Evolutionary conservation across 2,888 invertebrate species (phyloP).

Genomic region (Leucophenga maculata): DNA sequence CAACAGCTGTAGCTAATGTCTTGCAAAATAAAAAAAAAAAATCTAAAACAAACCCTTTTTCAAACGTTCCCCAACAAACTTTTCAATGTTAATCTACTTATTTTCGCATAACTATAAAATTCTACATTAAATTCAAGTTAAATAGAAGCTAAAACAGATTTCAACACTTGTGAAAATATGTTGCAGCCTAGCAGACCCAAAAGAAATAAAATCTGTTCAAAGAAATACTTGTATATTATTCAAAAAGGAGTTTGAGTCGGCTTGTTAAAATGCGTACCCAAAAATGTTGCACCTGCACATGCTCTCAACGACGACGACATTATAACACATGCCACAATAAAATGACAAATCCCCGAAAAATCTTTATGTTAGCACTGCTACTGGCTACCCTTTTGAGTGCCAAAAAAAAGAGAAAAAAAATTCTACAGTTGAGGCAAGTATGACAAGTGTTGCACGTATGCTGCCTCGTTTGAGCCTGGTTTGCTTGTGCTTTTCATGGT

Average conservation of each 20-base stretch:
- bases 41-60: slow-evolving; percentile 38
- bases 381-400: slow-evolving; percentile 18
- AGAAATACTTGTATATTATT: slow-evolving; percentile 56
- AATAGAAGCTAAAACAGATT: slow-evolving; percentile 32
- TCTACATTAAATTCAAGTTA: slow-evolving; percentile 60
- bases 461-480: slow-evolving; percentile 13
- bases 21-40: neutral
- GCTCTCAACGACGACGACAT: slow-evolving; percentile 41
- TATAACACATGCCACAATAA: slow-evolving; percentile 61
- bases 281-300: slow-evolving; percentile 56
- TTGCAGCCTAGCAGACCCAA: slow-evolving; percentile 11
- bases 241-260: slow-evolving; percentile 50
- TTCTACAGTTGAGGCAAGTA: slow-evolving; percentile 48
- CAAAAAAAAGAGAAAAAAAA: neutral
- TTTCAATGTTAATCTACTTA: slow-evolving; percentile 50
- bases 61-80: slow-evolving; percentile 41
- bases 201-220: slow-evolving; percentile 20
- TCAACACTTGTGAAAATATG: slow-evolving; percentile 55
- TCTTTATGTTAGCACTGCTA: slow-evolving; percentile 43
- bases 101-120: slow-evolving; percentile 26
- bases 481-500: slow-evolving; percentile 55
- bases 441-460: slow-evolving; percentile 51
- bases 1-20: slow-evolving; percentile 7
- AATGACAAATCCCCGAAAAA: slow-evolving; percentile 63
- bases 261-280: slow-evolving; percentile 19